Evolutionary conservation across 1,140 invertebrate genomes (phyloP).

Genomic region (Cydia strobilella): DNA sequence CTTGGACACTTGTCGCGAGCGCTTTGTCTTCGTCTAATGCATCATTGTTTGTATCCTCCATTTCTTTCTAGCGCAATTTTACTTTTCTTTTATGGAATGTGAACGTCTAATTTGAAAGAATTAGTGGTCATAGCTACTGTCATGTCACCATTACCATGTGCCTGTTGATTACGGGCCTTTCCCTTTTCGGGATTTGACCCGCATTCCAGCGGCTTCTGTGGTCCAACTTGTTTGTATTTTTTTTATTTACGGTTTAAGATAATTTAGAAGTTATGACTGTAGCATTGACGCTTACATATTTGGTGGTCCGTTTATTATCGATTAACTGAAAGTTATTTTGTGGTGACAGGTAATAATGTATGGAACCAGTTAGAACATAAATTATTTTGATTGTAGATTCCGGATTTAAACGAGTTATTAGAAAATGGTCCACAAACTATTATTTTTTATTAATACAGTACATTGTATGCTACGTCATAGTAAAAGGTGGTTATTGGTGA

Average conservation of each 20-base stretch:
- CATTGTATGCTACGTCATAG: too few relatives aligned
- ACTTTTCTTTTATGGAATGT: background rate
- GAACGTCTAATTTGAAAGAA: background rate
- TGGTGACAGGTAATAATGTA: background rate
- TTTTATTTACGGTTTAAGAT: background rate
- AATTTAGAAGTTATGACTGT: slow-evolving; percentile 13
- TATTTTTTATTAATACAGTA: too few relatives aligned
- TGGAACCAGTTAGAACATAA: background rate
- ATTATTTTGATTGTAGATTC: background rate
- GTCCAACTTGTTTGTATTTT: background rate
- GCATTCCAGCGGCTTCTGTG: slow-evolving; percentile 6
- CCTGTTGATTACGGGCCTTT: background rate
- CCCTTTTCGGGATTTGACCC: slow-evolving; percentile 6
- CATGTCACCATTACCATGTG: slow-evolving; percentile 1
- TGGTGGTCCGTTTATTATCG: slow-evolving; percentile 1
- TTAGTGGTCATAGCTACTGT: slow-evolving; percentile 13
- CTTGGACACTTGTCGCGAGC: background rate
- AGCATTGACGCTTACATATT: background rate
- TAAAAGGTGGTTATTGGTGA: too few relatives aligned
- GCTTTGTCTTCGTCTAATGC: background rate
- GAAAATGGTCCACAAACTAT: too few relatives aligned
- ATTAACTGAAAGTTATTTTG: background rate
- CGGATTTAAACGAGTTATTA: too few relatives aligned
- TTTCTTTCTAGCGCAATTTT: background rate
- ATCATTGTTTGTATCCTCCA: background rate